Evolutionary conservation across 1,140 invertebrate genomes (phyloP).

Genomic region (Drosophila novamexicana): DNA sequence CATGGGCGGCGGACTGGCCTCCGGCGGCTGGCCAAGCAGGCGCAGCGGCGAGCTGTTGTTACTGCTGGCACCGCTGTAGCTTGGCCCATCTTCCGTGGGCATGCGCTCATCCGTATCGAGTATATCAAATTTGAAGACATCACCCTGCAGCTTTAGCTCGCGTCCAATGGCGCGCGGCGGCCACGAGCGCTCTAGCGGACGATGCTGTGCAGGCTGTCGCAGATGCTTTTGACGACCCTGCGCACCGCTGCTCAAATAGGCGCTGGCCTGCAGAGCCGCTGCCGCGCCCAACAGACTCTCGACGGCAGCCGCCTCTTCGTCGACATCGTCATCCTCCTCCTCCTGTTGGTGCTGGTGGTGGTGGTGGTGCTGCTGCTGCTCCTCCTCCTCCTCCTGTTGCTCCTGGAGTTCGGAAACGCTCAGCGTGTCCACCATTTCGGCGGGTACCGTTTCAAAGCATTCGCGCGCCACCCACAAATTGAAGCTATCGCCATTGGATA

Average conservation of each 20-base stretch:
- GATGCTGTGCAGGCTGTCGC: conserved; percentile 84
- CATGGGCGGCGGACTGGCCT: conserved; percentile 74
- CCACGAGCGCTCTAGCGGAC: conserved; percentile 86
- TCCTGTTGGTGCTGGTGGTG: conserved; percentile 34
- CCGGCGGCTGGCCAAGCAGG: conserved; percentile 24
- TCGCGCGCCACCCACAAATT: conserved; percentile 82
- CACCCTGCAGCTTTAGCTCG: conserved; percentile 86
- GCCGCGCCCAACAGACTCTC: conserved; percentile 75
- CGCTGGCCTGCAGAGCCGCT: conserved; percentile 68
- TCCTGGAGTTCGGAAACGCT: conserved; percentile 67
- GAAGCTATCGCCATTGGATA: conserved; percentile 62
- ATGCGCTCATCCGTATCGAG: conserved; percentile 88
- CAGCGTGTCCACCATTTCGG: conserved; percentile 72
- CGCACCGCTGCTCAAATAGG: conserved; percentile 17
- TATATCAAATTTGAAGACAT: conserved; percentile 90
- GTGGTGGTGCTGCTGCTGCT: conserved; percentile 7
- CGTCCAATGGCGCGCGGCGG: conserved; percentile 84
- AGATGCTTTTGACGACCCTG: conserved; percentile 67
- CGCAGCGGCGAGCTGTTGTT: conserved; percentile 66
- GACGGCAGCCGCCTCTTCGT: conserved; percentile 75
- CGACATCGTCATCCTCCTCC: conserved; percentile 43
- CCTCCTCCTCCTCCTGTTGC: conserved; percentile 47
- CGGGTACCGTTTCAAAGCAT: conserved; percentile 79
- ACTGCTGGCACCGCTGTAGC: conserved; percentile 48
- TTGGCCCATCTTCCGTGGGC: conserved; percentile 30